Base-by-base conservation (phyloP, 2,888 invertebrate genomes). In the Spilosoma lubricipeda region DNA sequence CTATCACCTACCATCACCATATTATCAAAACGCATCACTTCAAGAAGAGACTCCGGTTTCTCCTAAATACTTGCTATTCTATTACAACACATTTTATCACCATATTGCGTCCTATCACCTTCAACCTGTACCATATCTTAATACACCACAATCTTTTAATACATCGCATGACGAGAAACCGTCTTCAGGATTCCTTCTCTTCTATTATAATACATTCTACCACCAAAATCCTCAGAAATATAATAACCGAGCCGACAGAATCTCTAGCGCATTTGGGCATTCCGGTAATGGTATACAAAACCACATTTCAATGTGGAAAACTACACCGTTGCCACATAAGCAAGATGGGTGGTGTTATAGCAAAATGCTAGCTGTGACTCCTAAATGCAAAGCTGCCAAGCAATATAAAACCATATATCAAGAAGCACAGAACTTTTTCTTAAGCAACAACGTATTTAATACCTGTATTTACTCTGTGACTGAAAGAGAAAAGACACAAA, bases 71-170 rank as follows among this genome's bases (percentile, higher is more conserved):
- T 30, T 70, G 3, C 42, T 63, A 42, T 70, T 70, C 63, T 70
- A 70, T 70, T 45, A 63, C 42, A 63, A 70, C 59, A 33, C 64
- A 70, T 23, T 63, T 18, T 70, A 70, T 63, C 70, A 70, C 30
- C 63, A 63, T 23, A 30, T 69, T 36, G 59, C 63, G n/a, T 30
- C 69, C 5, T 45, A 69, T 2, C 52, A 33, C 1, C 20, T 45
- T 63, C 27, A 42, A 42, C 30, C n/a, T 9, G 13, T 20, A n/a
- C 30, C 45, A 63, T 59, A 70, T 69, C 63, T 67, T 67, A 27
- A 27, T 4, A 11, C 15, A 30, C 30, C 27, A 30, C 30, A 30
- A 15, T 27, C 63, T 63, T 63, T 18, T 63, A 30, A 30, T 30
- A 18, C 30, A 63, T 63, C 59, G 30, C 9, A 70, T 70, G 27